Percentiles rank a stretch among this genome's conserved stretches.
Evolutionary conservation across 2,113 vertebrate genomes (phyloP).

Genomic region (Melanocharis versteri): DNA sequence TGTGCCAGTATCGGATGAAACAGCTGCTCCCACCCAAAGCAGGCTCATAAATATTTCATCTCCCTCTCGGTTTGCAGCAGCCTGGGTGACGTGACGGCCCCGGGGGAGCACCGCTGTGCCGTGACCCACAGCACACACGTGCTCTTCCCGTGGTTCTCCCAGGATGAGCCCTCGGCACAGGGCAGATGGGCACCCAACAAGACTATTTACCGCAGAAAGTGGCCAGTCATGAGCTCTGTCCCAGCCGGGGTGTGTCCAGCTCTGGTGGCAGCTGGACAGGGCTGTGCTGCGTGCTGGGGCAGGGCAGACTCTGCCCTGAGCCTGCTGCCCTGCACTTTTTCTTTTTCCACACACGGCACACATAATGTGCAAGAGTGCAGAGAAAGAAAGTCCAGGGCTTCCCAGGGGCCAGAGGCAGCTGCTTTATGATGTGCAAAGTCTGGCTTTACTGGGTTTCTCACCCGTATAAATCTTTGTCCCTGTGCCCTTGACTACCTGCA

Average conservation of each 20-base stretch:
- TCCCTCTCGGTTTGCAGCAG: not conserved
- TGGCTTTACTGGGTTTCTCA: not conserved
- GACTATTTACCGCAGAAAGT: not conserved
- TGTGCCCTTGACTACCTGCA: not conserved
- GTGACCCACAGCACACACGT: rapidly evolving
- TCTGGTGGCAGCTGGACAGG: too few relatives aligned
- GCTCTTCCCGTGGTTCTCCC: rapidly evolving
- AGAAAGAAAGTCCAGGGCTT: not conserved
- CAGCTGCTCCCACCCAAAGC: slow-evolving; percentile 38
- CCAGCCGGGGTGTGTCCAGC: rapidly evolving
- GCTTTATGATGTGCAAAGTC: not conserved
- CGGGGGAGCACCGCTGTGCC: rapidly evolving
- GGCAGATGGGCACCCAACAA: not conserved
- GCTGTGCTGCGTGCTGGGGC: not conserved
- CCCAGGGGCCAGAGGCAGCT: not conserved
- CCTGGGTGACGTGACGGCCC: not conserved
- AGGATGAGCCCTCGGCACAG: not conserved
- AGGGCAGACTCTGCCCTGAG: not conserved
- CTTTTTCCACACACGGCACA: too few relatives aligned
- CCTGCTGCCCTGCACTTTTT: not conserved
- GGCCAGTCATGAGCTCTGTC: not conserved
- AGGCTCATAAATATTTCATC: slow-evolving; percentile 25
- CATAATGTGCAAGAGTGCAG: rapidly evolving
- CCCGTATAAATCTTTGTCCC: not conserved
- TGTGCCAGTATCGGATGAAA: not conserved